Base-by-base conservation (phyloP, 1,140 invertebrate genomes). In the Solenopsis fugax region DNA sequence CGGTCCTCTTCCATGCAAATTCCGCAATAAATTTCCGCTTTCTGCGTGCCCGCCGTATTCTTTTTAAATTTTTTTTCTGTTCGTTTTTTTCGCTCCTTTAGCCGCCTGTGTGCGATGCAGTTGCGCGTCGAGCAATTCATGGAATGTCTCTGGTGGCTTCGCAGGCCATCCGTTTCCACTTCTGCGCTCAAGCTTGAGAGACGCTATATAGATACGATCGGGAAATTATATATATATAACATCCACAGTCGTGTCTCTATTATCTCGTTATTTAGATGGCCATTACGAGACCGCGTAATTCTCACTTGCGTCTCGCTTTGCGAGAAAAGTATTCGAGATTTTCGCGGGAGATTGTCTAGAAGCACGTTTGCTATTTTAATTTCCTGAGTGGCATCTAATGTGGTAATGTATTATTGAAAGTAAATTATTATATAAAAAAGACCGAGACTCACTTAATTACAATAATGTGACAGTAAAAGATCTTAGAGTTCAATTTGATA, bases 11-110 rank as follows among this genome's bases (percentile, higher is more conserved):
- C 72, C 73, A 80, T 86, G 69, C 87, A 89, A 89, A 89, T 89
- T 89, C 87, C 87, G 56, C 82, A 89, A 90, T 90, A 90, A 90
- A 90, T 90, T 87, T 85, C 52, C 88, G 54, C 62, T 88, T 90
- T 69, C 87, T 71, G 86, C 73, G 56, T 89, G 45, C 65, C 52
- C 24, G 21, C 69, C 12, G 56, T 75, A 29, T 24, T 69, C 21
- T 50, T 50, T 69, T 69, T 50, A 12, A 4, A 16, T 48, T 67
- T 69, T 16, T 69, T 13, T 48, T 24, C 4, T 7, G 3, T 4
- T 5, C 4, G 4, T 64, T 64, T 29, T 50, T 48, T 50, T 60
- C 71, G 37, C 69, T 37, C 10, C 72, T 48, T 69, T 78, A 21
- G 72, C 65, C 56, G 69, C 71, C 54, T 56, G 24, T 56, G 21